Base-by-base conservation (phyloP, 1,140 invertebrate genomes). In the Drosophila micromelanica region DNA sequence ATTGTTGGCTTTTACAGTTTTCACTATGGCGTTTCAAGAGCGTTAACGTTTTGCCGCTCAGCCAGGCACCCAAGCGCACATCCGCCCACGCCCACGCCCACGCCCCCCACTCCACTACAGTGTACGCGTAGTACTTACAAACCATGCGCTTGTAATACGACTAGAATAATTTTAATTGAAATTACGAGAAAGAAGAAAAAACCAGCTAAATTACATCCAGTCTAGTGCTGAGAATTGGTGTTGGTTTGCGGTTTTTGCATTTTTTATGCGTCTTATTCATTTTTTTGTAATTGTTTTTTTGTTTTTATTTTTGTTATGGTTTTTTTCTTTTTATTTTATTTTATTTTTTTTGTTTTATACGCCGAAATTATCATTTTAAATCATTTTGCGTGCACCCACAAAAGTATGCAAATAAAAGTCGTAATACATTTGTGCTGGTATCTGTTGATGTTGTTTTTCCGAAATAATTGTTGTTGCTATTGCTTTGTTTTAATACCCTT, bases 91-190 rank as follows among this genome's bases (percentile, higher is more conserved):
- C 23, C 48, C 2, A n/a, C 3, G 12, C 9, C 27, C 2, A 8
- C n/a, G 15, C 23, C 48, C 2, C n/a, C n/a, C n/a, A 1, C 30
- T 8, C 30, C 30, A 1, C 30, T 32, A 23, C 20, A 23, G 20
- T 23, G 17, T 13, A 45, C 37, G 35, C 30, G 38, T 20, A 20
- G n/a, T 54, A 57, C 40, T 57, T 45, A 43, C 40, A 45, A 57
- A n/a, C 40, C 60, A 57, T 61, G 52, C 59, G 52, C 46, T 59
- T 72, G 56, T 51, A 56, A 61, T 64, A 61, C 80, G 71, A 76
- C 78, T 81, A 69, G 68, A 86, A 86, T 86, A 82, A 86, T 86
- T 86, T 86, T 86, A 86, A 86, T 86, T 86, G 82, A 86, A 86
- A 86, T 86, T 87, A 86, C 82, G 61, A 76, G 72, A 72, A 40